Evolutionary conservation across 2,113 vertebrate genomes (phyloP), one percentile per base, ranked within the genome.

Genomic region (Burhinus bistriatus): DNA sequence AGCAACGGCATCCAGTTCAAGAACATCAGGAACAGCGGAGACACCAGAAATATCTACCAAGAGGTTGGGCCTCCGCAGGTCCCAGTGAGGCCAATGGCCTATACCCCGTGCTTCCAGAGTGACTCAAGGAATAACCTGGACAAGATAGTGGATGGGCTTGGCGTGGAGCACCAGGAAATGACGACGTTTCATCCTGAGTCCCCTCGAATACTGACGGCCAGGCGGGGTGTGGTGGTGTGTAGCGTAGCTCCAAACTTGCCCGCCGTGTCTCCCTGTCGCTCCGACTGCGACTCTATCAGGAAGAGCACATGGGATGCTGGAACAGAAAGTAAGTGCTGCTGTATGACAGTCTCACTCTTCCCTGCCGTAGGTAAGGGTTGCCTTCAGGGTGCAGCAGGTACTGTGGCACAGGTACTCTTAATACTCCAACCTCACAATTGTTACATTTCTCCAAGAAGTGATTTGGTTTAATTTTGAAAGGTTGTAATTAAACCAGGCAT

Each of bases 221-320:
- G 99, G 73, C 98, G 99, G 10, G 99, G 99, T 0, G 99, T 99
- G 78, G 99, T 99, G 34, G 99, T 99, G 80, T 99, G 99, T 96
- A 99, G 99, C 0, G 99, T 99, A 87, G 99, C 99, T 40, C 99
- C 99, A 79, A 99, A 99, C 96, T 97, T 99, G 51, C 99, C 99
- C 0, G 98, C 99, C 0, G 98, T 99, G 64, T 99, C 99, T 0
- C 99, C 99, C 14, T 99, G 99, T 94, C 99, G 98, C 54, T 99
- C 99, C 0, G 99, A 99, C 93, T 99, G 99, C 11, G 99, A 99
- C 94, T 99, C 99, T 86, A 98, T 99, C 77, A 98, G 98, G 89
- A 99, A 99, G 93, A 99, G 98, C 44, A 98, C 98, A 0, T 99
- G 99, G 99, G 99, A 99, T 57, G 93, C 97, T 1, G 99, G 99